phyloP scores from a whole-genome alignment of 2,797 vertebrate genomes.

The Dallia pectoralis region DNA sequence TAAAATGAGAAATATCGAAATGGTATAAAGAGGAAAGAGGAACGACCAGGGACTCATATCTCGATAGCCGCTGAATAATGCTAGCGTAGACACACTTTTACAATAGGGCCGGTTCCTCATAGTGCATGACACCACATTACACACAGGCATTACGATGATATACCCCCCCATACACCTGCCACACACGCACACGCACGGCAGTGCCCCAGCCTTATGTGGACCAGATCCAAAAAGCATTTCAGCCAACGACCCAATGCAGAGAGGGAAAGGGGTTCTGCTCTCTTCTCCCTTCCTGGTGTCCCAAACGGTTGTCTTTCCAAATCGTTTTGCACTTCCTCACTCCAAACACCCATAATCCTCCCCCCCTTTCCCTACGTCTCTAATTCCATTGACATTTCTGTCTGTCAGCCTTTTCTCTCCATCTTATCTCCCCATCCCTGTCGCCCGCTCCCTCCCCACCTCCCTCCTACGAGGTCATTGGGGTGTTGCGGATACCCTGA shows the following conservation, averaged over 20 bases:
- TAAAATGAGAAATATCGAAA: conserved; percentile 9
- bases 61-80: conserved; percentile 1
- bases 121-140: conserved; percentile 5
- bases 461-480: background rate
- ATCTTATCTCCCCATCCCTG: background rate
- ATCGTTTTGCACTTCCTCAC: background rate
- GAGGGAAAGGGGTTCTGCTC: background rate
- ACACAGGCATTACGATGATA: conserved; percentile 8
- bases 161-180: conserved; percentile 9
- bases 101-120: conserved; percentile 7
- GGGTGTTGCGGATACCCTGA: background rate
- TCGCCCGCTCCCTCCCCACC: background rate
- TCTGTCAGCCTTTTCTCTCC: background rate
- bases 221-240: conserved; percentile 1
- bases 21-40: background rate
- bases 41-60: background rate
- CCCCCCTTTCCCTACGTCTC: background rate
- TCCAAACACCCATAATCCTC: background rate
- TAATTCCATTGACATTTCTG: background rate
- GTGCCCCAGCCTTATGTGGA: background rate
- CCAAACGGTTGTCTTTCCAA: background rate
- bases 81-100: background rate
- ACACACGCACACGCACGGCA: conserved; percentile 5
- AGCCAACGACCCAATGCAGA: background rate
- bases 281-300: background rate